Evolutionary conservation across 2,888 invertebrate genomes (phyloP).

Genomic region (Tetramorium bicarinatum): DNA sequence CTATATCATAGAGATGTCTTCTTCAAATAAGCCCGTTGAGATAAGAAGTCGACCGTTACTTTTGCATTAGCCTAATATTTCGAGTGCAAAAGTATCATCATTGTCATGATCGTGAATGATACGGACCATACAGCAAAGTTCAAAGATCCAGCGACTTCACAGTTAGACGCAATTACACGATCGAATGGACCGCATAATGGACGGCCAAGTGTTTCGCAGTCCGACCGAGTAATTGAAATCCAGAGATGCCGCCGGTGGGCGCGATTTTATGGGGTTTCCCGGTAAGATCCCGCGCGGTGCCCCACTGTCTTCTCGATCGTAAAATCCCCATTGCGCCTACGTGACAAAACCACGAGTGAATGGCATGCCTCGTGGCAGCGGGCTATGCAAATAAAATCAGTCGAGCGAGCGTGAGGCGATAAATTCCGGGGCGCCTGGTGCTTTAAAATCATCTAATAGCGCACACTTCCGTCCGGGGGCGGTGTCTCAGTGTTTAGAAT

Average conservation of each 20-base stretch:
- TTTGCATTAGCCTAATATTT: background rate
- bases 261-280: slow-evolving; percentile 72
- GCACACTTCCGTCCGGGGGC: slow-evolving; percentile 59
- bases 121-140: slow-evolving; percentile 16
- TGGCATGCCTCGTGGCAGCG: slow-evolving; percentile 28
- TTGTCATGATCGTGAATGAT: background rate
- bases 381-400: slow-evolving; percentile 74
- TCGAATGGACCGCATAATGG: slow-evolving; percentile 78
- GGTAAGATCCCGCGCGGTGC: slow-evolving; percentile 46
- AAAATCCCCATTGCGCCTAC: slow-evolving; percentile 64
- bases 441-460: slow-evolving; percentile 68
- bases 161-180: slow-evolving; percentile 79
- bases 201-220: slow-evolving; percentile 71
- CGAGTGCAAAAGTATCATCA: background rate
- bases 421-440: slow-evolving; percentile 63
- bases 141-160: slow-evolving; percentile 68
- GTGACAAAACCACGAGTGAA: slow-evolving; percentile 67
- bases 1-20: background rate
- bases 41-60: background rate
- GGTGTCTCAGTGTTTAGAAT: slow-evolving; percentile 54
- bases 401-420: slow-evolving; percentile 65
- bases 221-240: slow-evolving; percentile 79
- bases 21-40: background rate
- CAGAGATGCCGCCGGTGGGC: slow-evolving; percentile 75
- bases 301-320: slow-evolving; percentile 49